Evolutionary conservation across 1,140 invertebrate genomes (phyloP).

Genomic region (Orchestia grillus): DNA sequence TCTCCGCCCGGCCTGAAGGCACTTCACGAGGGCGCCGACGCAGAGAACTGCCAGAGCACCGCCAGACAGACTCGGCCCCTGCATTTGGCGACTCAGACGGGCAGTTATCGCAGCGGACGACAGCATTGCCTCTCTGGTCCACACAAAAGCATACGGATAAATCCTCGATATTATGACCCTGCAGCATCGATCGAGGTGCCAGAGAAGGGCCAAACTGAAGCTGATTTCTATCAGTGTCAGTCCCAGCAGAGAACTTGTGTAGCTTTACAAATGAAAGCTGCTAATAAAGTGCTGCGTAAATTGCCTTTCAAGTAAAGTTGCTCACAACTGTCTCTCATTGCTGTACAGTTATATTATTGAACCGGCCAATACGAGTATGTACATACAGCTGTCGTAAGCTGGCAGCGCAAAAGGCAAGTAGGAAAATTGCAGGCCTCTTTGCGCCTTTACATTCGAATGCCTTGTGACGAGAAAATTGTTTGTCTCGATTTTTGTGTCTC

Average conservation of each 20-base stretch:
- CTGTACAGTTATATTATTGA: background rate
- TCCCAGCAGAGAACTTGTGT: background rate
- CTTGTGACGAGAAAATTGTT: background rate
- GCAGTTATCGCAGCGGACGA: background rate
- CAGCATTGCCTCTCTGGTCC: background rate
- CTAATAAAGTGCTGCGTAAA: background rate
- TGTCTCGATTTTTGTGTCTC: background rate
- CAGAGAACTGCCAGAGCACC: background rate
- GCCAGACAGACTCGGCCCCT: no score
- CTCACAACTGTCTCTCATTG: background rate
- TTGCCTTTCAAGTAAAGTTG: background rate
- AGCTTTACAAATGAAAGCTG: background rate
- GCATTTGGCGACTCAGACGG: background rate
- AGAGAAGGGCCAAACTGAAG: background rate
- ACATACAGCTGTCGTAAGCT: background rate
- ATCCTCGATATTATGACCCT: background rate
- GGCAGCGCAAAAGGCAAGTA: background rate
- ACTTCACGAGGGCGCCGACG: background rate
- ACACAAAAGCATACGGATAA: slow-evolving; percentile 8
- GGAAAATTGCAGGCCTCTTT: background rate
- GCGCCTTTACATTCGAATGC: background rate
- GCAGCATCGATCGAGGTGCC: background rate
- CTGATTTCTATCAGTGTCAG: background rate
- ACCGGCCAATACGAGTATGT: background rate
- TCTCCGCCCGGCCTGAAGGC: background rate